Conservation (phyloP, 1,140 invertebrate species). For the Euura lappo region DNA sequence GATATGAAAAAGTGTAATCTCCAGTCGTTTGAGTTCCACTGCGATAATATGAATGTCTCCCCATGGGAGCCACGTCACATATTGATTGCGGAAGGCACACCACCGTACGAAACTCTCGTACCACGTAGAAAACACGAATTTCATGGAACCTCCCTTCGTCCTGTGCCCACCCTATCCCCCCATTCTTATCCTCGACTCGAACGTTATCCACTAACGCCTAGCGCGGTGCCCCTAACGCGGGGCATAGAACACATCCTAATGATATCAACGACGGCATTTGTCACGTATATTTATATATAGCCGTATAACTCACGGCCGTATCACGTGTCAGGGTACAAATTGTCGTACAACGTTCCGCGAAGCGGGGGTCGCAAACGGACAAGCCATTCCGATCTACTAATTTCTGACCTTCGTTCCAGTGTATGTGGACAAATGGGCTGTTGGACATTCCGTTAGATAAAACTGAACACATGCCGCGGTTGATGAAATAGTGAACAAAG, state of each 20-base stretch:
- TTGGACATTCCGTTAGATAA: too few relatives aligned
- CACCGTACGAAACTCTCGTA: conserved; percentile 26
- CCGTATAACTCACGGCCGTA: neutral
- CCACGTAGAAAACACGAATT: conserved; percentile 26
- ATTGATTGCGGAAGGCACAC: conserved; percentile 35
- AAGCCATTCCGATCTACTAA: too few relatives aligned
- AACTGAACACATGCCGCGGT: too few relatives aligned
- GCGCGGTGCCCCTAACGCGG: neutral
- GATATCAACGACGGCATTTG: neutral
- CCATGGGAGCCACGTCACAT: conserved; percentile 34
- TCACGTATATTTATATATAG: conserved; percentile 2
- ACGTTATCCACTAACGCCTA: neutral
- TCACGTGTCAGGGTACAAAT: too few relatives aligned
- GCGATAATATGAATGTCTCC: conserved; percentile 35
- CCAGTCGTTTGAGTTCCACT: conserved; percentile 35
- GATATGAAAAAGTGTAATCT: neutral
- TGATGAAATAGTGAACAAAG: too few relatives aligned
- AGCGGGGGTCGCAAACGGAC: too few relatives aligned
- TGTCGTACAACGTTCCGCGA: too few relatives aligned
- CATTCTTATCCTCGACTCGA: neutral
- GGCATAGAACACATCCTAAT: conserved; percentile 3
- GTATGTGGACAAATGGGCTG: too few relatives aligned
- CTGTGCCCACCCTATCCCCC: neutral
- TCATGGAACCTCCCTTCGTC: conserved; percentile 28
- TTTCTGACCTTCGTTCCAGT: too few relatives aligned